phyloP scores from a whole-genome alignment of 2,113 vertebrate genomes.

The Alligator mississippiensis region DNA sequence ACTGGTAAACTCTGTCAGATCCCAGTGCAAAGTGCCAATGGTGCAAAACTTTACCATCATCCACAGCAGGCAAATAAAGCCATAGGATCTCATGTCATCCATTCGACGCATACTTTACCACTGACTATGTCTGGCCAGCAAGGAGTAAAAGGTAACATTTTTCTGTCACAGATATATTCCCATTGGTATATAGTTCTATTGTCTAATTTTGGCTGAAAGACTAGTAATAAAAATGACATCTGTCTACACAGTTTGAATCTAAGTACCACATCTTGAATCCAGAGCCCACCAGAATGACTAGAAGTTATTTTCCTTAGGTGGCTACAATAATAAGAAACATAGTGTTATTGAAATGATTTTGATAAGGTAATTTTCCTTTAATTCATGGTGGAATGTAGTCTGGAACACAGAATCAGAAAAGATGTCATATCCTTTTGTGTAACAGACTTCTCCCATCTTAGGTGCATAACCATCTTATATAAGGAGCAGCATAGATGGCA shows the following conservation, averaged over 20 bases:
- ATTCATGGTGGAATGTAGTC: not conserved
- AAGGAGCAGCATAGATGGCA: not conserved
- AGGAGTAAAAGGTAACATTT: conserved; percentile 86
- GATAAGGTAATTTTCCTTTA: not conserved
- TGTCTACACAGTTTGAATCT: not conserved
- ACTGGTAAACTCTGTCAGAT: conserved; percentile 98
- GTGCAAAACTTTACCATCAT: conserved; percentile 79
- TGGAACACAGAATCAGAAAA: not conserved
- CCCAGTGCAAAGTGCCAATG: conserved; percentile 79
- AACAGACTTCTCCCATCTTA: not conserved
- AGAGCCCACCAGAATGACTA: not conserved
- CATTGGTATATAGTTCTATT: not conserved
- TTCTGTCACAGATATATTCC: not conserved
- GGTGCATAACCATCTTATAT: not conserved
- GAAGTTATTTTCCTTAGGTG: not conserved
- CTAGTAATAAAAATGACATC: not conserved
- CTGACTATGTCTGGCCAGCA: conserved; percentile 92
- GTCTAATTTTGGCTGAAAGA: not conserved
- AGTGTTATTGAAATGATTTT: not conserved
- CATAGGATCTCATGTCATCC: conserved; percentile 84
- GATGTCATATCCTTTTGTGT: not conserved
- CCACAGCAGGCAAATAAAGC: conserved; percentile 79
- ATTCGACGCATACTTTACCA: conserved; percentile 96
- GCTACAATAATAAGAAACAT: conserved; percentile 10
- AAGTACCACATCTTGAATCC: not conserved